phyloP scores from a whole-genome alignment of 2,888 invertebrate genomes.

The Punctoribates punctum region DNA sequence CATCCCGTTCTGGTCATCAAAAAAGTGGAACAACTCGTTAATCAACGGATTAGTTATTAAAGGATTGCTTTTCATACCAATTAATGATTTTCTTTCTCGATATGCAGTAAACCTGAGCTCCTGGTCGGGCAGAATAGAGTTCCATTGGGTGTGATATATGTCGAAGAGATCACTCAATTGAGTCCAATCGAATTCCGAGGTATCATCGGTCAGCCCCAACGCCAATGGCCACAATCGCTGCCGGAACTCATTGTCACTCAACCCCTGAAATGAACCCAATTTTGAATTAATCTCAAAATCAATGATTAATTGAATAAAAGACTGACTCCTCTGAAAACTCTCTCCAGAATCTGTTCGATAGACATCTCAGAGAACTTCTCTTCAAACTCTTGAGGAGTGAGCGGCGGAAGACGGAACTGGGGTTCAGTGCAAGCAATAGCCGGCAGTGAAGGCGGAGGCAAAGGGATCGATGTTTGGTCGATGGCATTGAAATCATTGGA shows the following conservation, averaged over 20 bases:
- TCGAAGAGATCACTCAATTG: conserved; percentile 36
- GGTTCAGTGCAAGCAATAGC: conserved; percentile 40
- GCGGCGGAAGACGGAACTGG: conserved; percentile 40
- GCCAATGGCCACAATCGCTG: conserved; percentile 43
- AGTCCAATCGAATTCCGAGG: conserved; percentile 41
- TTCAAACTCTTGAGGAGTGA: conserved; percentile 42
- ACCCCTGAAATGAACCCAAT: background rate
- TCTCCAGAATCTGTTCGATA: conserved; percentile 25
- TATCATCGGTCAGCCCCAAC: conserved; percentile 38
- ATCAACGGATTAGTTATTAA: no score
- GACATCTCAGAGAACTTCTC: conserved; percentile 11
- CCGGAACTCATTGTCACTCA: conserved; percentile 37
- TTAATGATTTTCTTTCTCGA: conserved; percentile 43
- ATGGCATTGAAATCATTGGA: background rate
- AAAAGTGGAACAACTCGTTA: background rate
- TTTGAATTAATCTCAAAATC: background rate
- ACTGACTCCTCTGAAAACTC: conserved; percentile 43
- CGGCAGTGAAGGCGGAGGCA: conserved; percentile 40
- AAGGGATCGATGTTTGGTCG: background rate
- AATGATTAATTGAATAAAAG: background rate
- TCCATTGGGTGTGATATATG: conserved; percentile 43
- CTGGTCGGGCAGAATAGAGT: conserved; percentile 45
- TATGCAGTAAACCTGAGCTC: conserved; percentile 44
- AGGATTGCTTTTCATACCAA: conserved; percentile 10
- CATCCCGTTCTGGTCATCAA: conserved; percentile 43